A percentile compares a stretch with the other conserved stretches of the same genome.
These are phyloP conservation scores for Orbicella faveolata DNA, from an alignment of 64 coral and sea anemone genomes.

Conservation along the genomic window DNA sequence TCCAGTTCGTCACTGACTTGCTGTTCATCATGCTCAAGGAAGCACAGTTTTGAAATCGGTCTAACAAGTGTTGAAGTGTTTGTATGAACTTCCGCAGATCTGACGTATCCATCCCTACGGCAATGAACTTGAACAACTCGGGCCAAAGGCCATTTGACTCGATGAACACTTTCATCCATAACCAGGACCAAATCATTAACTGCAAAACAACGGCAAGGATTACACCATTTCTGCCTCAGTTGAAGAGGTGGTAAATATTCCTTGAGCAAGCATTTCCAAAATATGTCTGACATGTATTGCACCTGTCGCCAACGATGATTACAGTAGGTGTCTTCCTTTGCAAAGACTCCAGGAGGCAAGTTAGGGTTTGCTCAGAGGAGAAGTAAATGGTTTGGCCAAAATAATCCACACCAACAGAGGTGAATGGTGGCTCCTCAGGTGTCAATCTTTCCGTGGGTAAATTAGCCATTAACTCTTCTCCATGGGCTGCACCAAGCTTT, in stretches of 20 bases:
- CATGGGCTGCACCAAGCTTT: too few relatives aligned
- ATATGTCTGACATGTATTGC: conserved; percentile 1
- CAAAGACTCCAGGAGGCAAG: too few relatives aligned
- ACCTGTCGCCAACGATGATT: background rate
- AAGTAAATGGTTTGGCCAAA: background rate
- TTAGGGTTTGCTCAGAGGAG: too few relatives aligned
- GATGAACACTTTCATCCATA: too few relatives aligned
- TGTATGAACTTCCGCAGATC: background rate
- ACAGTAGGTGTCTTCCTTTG: background rate
- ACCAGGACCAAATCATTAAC: too few relatives aligned
- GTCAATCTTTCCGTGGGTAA: too few relatives aligned
- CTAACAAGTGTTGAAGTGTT: background rate
- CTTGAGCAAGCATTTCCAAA: conserved; percentile 11
- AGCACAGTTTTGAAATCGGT: conserved; percentile 7
- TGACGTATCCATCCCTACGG: background rate
- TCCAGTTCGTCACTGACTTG: too few relatives aligned
- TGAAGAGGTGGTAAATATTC: conserved; percentile 20
- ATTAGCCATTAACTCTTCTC: too few relatives aligned
- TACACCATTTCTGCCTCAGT: background rate
- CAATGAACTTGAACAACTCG: conserved; percentile 18
- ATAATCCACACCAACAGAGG: too few relatives aligned
- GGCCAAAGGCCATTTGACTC: too few relatives aligned
- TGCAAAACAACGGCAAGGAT: too few relatives aligned
- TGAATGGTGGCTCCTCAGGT: too few relatives aligned
- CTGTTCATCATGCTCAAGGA: background rate